Base-by-base conservation (phyloP, 2,888 invertebrate species). In the Microplitis deprimator region DNA sequence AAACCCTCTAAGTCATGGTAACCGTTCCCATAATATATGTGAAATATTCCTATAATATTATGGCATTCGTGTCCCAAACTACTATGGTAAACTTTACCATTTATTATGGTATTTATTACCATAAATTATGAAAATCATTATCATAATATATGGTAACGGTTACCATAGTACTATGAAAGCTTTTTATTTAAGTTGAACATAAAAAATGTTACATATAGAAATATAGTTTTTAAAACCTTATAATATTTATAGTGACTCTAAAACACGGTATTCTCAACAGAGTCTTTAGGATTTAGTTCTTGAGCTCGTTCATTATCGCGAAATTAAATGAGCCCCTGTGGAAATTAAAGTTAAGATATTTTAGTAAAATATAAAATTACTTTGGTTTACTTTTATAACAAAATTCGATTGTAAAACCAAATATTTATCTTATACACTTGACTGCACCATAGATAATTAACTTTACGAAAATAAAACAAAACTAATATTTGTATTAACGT, bases 261-360 rank as follows among this genome's bases (percentile, higher is more conserved):
- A 6, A 13, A 29, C 8, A 6, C 41, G 60, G 68, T 75, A 75
- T 75, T 68, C 50, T 17, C 68, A 65, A 73, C 73, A n/a, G 73
- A 65, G 59, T 38, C 59, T 59, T 62, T 40, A 10, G 39, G 65
- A 67, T 38, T 73, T 20, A 60, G 20, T 73, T 16, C 29, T 50
- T 16, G 29, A 16, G 65, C 73, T 68, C 41, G 68, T 75, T 75
- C 68, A 75, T 75, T 75, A 75, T 60, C 41, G 74, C 13, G 61
- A 60, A 75, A 75, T 68, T 75, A 75, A 75, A 75, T 68, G 39
- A 60, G 61, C 61, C 41, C 39, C 61, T 62, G 68, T n/a, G 61
- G 67, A n/a, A 75, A 16, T 40, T 39, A 13, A 60, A 65, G 29
- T 16, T 16, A 38, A 68, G 68, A 10, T 38, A 17, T 17, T 13